A percentile compares a stretch with the other conserved stretches of the same genome.
These are phyloP conservation scores for Phymanthus crucifer DNA, from an alignment of 92 coral and sea anemone genomes.

Conservation along the genomic window DNA sequence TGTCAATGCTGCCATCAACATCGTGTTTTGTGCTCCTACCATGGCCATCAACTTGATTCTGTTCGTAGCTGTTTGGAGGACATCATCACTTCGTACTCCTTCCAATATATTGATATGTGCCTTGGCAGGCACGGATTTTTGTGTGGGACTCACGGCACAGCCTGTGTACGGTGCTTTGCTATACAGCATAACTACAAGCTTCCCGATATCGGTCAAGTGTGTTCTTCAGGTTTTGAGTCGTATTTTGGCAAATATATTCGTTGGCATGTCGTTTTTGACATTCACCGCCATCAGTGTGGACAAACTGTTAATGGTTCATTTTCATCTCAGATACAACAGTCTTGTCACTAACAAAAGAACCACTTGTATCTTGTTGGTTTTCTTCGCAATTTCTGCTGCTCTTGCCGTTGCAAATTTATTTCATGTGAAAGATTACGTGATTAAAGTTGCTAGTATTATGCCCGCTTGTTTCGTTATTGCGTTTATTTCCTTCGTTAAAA, in stretches of 20 bases:
- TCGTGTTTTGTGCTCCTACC: conserved; percentile 1
- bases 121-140: conserved; percentile 27
- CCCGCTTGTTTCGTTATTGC: neutral
- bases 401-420: neutral
- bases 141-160: conserved; percentile 12
- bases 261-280: neutral
- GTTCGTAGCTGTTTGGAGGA: conserved; percentile 17
- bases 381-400: neutral
- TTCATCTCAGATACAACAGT: conserved; percentile 8
- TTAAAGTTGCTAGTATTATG: neutral
- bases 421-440: neutral
- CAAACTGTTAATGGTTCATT: conserved; percentile 19
- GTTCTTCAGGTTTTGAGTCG: neutral
- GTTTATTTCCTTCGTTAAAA: conserved; percentile 18
- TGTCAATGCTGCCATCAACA: neutral
- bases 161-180: neutral
- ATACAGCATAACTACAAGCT: neutral
- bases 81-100: conserved; percentile 16
- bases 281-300: conserved; percentile 41
- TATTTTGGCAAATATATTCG: conserved; percentile 4
- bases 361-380: neutral
- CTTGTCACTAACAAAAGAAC: conserved; percentile 11
- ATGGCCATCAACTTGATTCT: conserved; percentile 8
- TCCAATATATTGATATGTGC: conserved; percentile 22
- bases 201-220: neutral